Evolutionary conservation across 2,113 vertebrate species (phyloP), one percentile per base, ranked within the genome.

Genomic region (Hemichromis elongatus): DNA sequence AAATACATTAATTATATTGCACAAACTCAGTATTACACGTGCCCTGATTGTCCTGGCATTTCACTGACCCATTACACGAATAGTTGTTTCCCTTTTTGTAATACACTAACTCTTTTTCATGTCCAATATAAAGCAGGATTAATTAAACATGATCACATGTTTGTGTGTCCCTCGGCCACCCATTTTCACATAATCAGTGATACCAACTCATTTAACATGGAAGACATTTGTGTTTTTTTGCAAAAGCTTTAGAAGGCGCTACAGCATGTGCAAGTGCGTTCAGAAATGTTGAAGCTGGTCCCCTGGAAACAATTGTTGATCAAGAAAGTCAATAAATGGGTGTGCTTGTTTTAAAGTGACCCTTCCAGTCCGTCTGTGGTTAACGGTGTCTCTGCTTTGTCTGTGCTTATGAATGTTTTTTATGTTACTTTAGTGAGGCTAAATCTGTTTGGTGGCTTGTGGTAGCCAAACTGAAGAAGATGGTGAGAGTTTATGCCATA

Each of bases 211-310:
- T 66, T 63, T 37, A 63, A 37, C 19, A 0, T 66, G 18, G 10
- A 66, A 37, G 33, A 37, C 33, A 66, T n/a, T 13, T 63, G 59
- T 63, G 33, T n/a, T 19, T 37, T 63, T 63, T 63, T 63, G 1
- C 0, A 63, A 2, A 63, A 0, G 33, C 33, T 37, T 19, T 0
- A 0, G 33, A 33, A 63, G 59, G 37, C 6, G 4, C 19, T 63
- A 63, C 0, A 37, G 19, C 37, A 66, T 5, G 5, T 37, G 33
- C 19, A 37, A 63, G 33, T 63, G 19, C 2, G 37, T 63, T 63
- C 59, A 63, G 33, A 63, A 37, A 63, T 63, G 33, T 21, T 37
- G 19, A 63, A 21, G 10, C 33, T 63, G 33, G 33, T 63, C 33
- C 59, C 19, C 10, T 2, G 33, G 33, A 63, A 63, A 63, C 59